These are phyloP conservation scores for Epirrita christyi DNA, from an alignment of 2,888 invertebrate genomes.

Conservation along the genomic window DNA sequence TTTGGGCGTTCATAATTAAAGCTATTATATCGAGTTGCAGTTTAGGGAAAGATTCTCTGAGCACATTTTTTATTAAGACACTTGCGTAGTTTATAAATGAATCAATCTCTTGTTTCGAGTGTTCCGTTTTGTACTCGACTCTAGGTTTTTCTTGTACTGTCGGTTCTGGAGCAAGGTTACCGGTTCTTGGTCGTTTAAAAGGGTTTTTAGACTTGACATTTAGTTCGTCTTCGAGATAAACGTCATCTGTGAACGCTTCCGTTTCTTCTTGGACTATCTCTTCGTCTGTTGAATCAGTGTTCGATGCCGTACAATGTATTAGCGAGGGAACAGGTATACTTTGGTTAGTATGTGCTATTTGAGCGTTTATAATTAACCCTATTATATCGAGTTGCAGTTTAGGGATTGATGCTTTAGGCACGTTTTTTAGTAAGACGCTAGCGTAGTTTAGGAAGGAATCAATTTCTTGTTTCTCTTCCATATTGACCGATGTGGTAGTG, in stretches of 20 bases:
- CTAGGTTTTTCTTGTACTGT: background rate
- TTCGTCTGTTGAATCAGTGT: constrained; percentile 25
- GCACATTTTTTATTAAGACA: constrained; percentile 56
- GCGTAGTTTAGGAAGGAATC: no score
- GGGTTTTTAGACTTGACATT: background rate
- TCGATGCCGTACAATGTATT: no score
- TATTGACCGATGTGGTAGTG: no score
- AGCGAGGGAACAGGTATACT: no score
- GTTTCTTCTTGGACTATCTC: constrained; percentile 29
- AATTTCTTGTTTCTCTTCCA: no score
- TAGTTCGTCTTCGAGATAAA: constrained; percentile 53
- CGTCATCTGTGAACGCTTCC: constrained; percentile 50
- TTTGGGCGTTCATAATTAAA: constrained; percentile 57
- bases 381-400: no score
- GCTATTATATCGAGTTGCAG: constrained; percentile 65
- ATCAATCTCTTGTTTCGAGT: constrained; percentile 43
- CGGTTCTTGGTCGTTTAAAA: background rate
- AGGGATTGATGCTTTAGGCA: no score
- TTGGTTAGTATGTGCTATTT: no score
- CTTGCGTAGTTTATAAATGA: constrained; percentile 59
- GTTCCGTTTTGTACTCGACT: constrained; percentile 17
- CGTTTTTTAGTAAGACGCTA: no score
- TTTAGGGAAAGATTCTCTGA: constrained; percentile 48
- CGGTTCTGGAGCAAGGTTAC: background rate
- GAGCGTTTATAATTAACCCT: no score